Conservation (phyloP, 2,888 invertebrate species). For the Nebria salina region DNA sequence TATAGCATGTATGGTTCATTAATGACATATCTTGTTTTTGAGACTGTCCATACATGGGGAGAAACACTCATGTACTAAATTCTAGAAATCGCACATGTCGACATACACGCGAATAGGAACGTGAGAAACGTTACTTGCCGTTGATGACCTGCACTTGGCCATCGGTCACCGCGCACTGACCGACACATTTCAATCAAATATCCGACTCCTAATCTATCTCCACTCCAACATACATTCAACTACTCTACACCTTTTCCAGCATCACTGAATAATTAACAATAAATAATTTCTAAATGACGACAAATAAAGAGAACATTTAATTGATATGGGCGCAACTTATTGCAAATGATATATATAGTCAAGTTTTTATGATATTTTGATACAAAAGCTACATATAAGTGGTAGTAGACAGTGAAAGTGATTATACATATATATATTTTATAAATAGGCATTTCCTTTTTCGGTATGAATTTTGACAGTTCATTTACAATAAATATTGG, state of each 20-base stretch:
- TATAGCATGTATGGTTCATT: conserved; percentile 27
- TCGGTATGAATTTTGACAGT: conserved; percentile 27
- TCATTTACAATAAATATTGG: conserved; percentile 30
- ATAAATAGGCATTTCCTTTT: conserved; percentile 25
- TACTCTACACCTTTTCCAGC: too few species aligned
- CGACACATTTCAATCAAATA: conserved; percentile 14
- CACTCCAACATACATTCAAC: too few species aligned
- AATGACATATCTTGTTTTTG: conserved; percentile 47
- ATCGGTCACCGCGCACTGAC: conserved; percentile 9
- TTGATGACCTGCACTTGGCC: conserved; percentile 12
- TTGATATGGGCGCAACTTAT: conserved; percentile 4
- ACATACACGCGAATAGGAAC: conserved; percentile 36
- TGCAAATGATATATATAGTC: conserved; percentile 4
- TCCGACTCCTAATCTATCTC: too few species aligned
- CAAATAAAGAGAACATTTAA: conserved; percentile 17
- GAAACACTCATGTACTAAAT: conserved; percentile 45
- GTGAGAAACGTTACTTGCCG: conserved; percentile 31
- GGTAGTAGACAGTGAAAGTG: conserved; percentile 23
- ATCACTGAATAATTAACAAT: too few species aligned
- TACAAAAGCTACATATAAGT: background rate
- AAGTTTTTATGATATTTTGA: conserved; percentile 13
- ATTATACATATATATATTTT: conserved; percentile 12
- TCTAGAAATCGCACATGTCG: conserved; percentile 39
- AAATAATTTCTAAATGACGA: background rate
- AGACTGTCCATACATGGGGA: conserved; percentile 43